Evolutionary conservation across 2,113 vertebrate species (phyloP).

Genomic region (Alligator mississippiensis): DNA sequence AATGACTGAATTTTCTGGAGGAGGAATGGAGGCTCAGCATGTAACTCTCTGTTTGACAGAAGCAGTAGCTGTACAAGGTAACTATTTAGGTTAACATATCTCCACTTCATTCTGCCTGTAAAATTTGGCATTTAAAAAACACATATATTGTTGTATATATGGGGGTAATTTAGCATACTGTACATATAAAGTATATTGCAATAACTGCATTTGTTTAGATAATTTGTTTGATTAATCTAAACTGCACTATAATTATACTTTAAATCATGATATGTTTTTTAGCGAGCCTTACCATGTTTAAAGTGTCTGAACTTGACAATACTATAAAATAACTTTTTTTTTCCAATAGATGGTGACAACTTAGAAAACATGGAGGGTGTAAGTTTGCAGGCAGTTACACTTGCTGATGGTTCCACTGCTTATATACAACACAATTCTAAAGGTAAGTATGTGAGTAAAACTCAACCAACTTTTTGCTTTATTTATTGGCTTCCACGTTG

Average conservation of each 20-base stretch:
- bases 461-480: neutral
- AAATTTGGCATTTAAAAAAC: neutral
- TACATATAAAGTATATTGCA: neutral
- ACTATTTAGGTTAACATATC: slow-evolving; percentile 61
- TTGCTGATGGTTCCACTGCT: slow-evolving; percentile 95
- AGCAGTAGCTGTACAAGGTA: slow-evolving; percentile 94
- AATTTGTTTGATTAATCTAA: neutral
- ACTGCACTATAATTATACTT: neutral
- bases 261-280: neutral
- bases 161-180: neutral
- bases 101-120: neutral
- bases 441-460: slow-evolving; percentile 74
- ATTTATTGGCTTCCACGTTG: fast-evolving
- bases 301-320: neutral
- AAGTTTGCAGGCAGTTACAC: slow-evolving; percentile 96
- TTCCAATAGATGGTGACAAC: slow-evolving; percentile 89
- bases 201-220: neutral
- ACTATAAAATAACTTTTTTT: slow-evolving; percentile 3
- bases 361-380: slow-evolving; percentile 97
- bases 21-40: slow-evolving; percentile 92
- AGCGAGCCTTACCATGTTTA: neutral
- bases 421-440: slow-evolving; percentile 97
- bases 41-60: slow-evolving; percentile 96
- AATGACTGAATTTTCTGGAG: slow-evolving; percentile 96
- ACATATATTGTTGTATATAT: neutral